Evolutionary conservation across 2,888 invertebrate genomes (phyloP), one percentile per base, ranked within the genome.

Genomic region (Lasioglossum calceatum): DNA sequence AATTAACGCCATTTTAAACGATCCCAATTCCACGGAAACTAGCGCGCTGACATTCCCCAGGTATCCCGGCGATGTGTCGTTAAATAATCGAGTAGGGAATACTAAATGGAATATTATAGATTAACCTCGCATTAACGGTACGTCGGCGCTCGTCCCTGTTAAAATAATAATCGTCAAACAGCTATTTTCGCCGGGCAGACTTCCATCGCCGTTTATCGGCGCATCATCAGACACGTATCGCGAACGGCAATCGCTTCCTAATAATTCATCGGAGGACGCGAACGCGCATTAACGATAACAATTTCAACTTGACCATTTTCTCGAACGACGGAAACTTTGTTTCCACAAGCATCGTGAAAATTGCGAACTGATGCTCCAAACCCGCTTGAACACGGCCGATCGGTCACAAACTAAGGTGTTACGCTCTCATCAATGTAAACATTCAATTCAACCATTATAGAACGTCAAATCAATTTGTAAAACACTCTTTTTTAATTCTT

Each of bases 1-100:
- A 82, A 64, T 83, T 79, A 79, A 83, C 50, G 42, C 36, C 64
- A 73, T 73, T 77, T 77, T 79, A 79, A 82, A 27, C 82, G 77
- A 44, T n/a, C n/a, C 32, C 39, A 81, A 81, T 84, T 81, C 70
- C 47, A 8, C 7, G 4, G 73, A 23, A 47, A 71, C 71, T 4
- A 16, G 54, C 19, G 23, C 7, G 58, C 0, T 8, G 32, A n/a
- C 16, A 16, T 50, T 42, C 19, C 23, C 4, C 54, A 16, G 0
- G 12, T 47, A 10, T 19, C 23, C 32, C 12, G 0, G 32, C n/a
- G 36, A 36, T 1, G 14, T 10, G 2, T n/a, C 36, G n/a, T 61
- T 77, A 64, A 82, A 82, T 44, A 58, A 73, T 73, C 39, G 39
- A 39, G 19, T 19, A 3, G n/a, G 27, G 54, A 81, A 23, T 10